These are phyloP conservation scores for Smutsia temminckii DNA, from an alignment of 2,797 vertebrate species.

Conservation along the genomic window DNA sequence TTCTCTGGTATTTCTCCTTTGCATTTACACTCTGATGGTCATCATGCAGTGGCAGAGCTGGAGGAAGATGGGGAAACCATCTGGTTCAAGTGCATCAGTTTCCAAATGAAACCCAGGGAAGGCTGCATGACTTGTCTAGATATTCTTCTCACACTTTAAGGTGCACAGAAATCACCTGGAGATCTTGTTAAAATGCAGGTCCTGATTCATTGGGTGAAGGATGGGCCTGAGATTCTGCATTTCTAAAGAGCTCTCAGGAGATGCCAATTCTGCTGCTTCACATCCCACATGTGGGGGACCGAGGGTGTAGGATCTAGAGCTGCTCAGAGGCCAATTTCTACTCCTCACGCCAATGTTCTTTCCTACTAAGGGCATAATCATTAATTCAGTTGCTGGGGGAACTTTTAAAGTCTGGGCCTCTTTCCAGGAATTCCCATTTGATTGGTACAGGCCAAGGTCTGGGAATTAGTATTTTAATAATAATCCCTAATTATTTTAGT, in stretches of 20 bases:
- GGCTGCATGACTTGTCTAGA: neutral
- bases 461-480: constrained; percentile 41
- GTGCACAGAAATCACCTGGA: neutral
- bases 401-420: neutral
- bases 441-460: neutral
- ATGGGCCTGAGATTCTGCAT: neutral
- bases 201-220: neutral
- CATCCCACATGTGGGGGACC: neutral
- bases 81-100: neutral
- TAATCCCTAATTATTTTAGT: neutral
- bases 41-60: neutral
- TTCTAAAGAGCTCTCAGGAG: neutral
- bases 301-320: neutral
- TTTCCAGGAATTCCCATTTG: neutral
- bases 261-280: neutral
- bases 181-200: neutral
- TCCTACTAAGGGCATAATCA: neutral
- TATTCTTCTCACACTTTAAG: neutral
- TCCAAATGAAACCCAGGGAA: neutral
- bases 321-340: neutral
- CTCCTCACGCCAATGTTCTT: neutral
- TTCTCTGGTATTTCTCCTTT: neutral
- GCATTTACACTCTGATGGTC: neutral
- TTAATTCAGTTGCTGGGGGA: neutral
- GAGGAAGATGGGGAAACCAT: neutral